Evolutionary conservation across 1,140 invertebrate genomes (phyloP).

Genomic region (Bombyx mandarina): DNA sequence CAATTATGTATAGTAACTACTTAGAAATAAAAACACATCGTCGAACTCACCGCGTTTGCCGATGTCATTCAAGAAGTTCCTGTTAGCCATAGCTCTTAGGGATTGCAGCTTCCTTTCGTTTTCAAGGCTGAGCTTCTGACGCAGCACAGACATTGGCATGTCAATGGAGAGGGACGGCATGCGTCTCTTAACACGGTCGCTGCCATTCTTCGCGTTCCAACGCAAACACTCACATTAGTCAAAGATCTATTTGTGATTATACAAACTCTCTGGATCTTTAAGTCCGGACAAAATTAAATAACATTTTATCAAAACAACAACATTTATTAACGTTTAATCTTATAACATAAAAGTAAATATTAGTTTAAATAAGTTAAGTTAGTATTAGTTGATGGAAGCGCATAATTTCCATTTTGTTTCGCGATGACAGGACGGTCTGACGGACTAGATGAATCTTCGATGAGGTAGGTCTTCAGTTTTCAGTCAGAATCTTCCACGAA

Average conservation of each 20-base stretch:
- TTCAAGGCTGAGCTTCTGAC: constrained; percentile 73
- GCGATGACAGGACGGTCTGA: constrained; percentile 11
- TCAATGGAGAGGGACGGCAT: constrained; percentile 81
- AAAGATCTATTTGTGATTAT: background rate
- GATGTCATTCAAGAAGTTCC: constrained; percentile 56
- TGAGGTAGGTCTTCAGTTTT: constrained; percentile 22
- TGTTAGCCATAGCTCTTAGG: constrained; percentile 44
- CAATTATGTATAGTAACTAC: too few relatives aligned
- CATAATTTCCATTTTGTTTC: too few relatives aligned
- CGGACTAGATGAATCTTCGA: constrained; percentile 8
- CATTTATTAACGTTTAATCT: too few relatives aligned
- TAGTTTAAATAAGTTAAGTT: constrained; percentile 5
- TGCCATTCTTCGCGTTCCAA: constrained; percentile 37
- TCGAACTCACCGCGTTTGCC: constrained; percentile 50
- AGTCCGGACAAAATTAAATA: too few relatives aligned
- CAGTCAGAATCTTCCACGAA: constrained; percentile 22
- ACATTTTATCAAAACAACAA: too few relatives aligned
- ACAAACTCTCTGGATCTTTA: too few relatives aligned
- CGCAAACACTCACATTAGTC: constrained; percentile 17
- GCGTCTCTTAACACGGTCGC: constrained; percentile 58
- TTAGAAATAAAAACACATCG: background rate
- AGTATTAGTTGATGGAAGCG: constrained; percentile 4
- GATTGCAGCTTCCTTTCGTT: constrained; percentile 48
- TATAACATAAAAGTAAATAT: too few relatives aligned
- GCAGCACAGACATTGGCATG: constrained; percentile 81